Percentiles rank a stretch among this genome's conserved stretches.
Evolutionary conservation across 2,113 vertebrate genomes (phyloP).

Genomic region (Eublepharis macularius): DNA sequence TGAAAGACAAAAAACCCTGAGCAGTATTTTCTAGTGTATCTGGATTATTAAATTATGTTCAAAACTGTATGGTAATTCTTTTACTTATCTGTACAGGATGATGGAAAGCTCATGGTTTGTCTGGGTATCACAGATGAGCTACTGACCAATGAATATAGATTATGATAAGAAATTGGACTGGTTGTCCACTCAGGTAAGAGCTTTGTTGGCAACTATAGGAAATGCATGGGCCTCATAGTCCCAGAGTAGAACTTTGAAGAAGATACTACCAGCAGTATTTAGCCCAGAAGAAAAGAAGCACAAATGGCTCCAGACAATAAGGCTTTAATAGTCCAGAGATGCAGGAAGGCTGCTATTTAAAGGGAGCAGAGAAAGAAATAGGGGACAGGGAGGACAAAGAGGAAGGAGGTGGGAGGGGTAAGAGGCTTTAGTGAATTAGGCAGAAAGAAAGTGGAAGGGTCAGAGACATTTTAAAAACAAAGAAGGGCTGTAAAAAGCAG

Average conservation of each 20-base stretch:
- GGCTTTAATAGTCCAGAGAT: neutral
- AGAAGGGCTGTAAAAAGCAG: neutral
- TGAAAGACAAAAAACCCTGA: neutral
- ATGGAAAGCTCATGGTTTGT: slow-evolving; percentile 68
- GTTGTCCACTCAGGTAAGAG: slow-evolving; percentile 72
- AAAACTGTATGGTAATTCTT: neutral
- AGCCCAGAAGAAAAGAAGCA: neutral
- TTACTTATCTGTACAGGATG: slow-evolving; percentile 40
- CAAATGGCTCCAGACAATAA: neutral
- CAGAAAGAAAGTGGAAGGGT: neutral
- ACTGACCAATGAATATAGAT: slow-evolving; percentile 62
- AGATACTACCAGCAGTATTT: neutral
- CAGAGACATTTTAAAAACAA: neutral
- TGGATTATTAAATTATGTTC: neutral
- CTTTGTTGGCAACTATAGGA: neutral
- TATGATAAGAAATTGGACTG: slow-evolving; percentile 70
- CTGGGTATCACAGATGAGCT: slow-evolving; percentile 69
- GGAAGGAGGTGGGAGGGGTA: neutral
- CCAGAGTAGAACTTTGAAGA: neutral
- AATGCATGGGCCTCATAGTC: neutral
- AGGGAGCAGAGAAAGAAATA: too few relatives aligned
- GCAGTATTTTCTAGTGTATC: neutral
- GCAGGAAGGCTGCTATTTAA: neutral
- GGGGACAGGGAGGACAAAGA: too few relatives aligned
- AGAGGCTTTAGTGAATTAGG: neutral